These are phyloP conservation scores for Crotalus tigris DNA, from an alignment of 2,113 vertebrate genomes.

Conservation along the genomic window DNA sequence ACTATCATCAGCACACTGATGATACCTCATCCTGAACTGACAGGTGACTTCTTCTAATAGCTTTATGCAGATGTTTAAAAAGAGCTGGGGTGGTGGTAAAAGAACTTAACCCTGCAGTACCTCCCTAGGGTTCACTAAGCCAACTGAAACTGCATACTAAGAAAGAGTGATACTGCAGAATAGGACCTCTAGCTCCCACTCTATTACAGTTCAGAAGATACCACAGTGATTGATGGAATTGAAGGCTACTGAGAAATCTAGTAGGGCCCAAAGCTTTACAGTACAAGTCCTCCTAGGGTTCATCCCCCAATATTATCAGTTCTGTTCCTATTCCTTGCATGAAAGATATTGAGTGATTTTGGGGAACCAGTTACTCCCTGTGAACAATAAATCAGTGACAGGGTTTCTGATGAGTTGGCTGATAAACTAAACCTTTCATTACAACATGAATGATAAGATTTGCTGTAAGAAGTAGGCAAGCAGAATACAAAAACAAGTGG, in stretches of 20 bases:
- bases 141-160: neutral
- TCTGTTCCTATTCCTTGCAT: neutral
- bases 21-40: neutral
- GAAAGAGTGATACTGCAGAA: neutral
- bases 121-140: neutral
- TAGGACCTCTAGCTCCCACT: neutral
- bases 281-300: neutral
- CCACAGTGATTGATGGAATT: neutral
- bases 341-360: too few species aligned
- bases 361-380: too few species aligned
- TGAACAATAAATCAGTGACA: too few species aligned
- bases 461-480: too few species aligned
- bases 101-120: neutral
- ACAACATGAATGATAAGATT: too few species aligned
- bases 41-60: neutral
- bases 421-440: too few species aligned
- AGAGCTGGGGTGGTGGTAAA: neutral
- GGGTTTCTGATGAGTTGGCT: too few species aligned
- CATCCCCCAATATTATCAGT: neutral
- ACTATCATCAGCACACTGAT: neutral
- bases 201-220: neutral
- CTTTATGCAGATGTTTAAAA: neutral
- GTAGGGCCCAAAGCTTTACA: neutral
- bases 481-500: too few species aligned
- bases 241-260: neutral